A percentile compares a stretch with the other conserved stretches of the same genome.
Conservation (phyloP, 1,140 invertebrate genomes). For the Brachionus rubens region DNA sequence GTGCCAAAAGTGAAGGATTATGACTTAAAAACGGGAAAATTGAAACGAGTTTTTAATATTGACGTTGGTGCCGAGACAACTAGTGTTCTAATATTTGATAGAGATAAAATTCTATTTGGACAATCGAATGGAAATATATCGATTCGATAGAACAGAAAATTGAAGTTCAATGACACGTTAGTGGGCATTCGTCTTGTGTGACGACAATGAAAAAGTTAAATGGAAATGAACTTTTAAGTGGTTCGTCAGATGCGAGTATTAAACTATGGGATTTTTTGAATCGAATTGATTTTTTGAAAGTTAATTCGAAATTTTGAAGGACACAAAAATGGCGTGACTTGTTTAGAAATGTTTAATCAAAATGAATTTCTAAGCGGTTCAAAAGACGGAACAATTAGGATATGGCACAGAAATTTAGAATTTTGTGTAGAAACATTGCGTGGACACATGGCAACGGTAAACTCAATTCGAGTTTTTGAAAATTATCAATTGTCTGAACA, state of each 20-base stretch:
- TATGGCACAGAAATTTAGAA: background rate
- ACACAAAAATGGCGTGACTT: background rate
- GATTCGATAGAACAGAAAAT: background rate
- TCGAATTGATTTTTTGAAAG: too few relatives aligned
- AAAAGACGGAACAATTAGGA: constrained; percentile 1
- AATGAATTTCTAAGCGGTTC: constrained; percentile 22
- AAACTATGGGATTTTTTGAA: background rate
- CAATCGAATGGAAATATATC: background rate
- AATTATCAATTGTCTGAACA: constrained; percentile 20
- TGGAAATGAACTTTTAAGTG: background rate
- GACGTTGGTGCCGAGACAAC: background rate
- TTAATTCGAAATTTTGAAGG: background rate
- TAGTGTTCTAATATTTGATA: background rate
- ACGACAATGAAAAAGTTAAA: background rate
- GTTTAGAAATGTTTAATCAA: constrained; percentile 16
- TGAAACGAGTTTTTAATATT: background rate
- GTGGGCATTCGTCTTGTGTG: background rate
- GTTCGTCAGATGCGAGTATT: background rate
- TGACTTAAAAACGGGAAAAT: background rate
- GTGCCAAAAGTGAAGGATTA: background rate
- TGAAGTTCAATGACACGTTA: background rate
- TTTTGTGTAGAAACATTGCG: background rate
- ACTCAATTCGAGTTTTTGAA: constrained; percentile 7
- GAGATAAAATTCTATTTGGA: background rate
- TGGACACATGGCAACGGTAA: background rate